phyloP scores from a whole-genome alignment of 2,888 invertebrate species.

The Scelioninae gen. 1 region DNA sequence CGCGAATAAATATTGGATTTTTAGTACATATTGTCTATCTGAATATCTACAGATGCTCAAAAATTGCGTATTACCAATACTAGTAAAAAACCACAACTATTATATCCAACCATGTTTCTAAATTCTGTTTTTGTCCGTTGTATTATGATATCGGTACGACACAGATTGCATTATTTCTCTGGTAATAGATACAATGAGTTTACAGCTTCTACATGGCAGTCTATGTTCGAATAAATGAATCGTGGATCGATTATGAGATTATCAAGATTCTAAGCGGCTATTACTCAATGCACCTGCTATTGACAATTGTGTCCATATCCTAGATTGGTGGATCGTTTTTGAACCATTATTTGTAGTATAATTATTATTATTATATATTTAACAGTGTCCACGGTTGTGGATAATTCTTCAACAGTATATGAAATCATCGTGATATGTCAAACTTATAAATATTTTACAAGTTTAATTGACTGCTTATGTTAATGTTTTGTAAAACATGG shows the following conservation, averaged over 20 bases:
- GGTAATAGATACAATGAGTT: constrained; percentile 36
- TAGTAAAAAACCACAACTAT: constrained; percentile 36
- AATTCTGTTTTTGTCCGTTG: constrained; percentile 6
- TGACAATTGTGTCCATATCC: constrained; percentile 40
- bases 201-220: constrained; percentile 63
- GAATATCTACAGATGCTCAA: constrained; percentile 49
- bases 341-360: constrained; percentile 24
- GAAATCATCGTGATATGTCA: constrained; percentile 56
- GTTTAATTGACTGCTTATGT: constrained; percentile 35
- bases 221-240: constrained; percentile 56
- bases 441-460: constrained; percentile 9
- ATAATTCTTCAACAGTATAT: constrained; percentile 61
- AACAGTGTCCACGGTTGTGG: constrained; percentile 49
- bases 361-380: background rate
- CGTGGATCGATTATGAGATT: constrained; percentile 45
- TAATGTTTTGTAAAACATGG: background rate
- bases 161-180: constrained; percentile 17
- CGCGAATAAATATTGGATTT: constrained; percentile 20
- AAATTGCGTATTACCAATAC: constrained; percentile 28
- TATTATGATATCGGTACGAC: constrained; percentile 9
- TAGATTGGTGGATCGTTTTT: constrained; percentile 28
- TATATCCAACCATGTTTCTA: constrained; percentile 18
- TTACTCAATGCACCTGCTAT: constrained; percentile 47
- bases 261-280: constrained; percentile 55
- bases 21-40: constrained; percentile 42